These are phyloP conservation scores for Diplodus sargus DNA, from an alignment of 2,797 vertebrate species.

Conservation along the genomic window DNA sequence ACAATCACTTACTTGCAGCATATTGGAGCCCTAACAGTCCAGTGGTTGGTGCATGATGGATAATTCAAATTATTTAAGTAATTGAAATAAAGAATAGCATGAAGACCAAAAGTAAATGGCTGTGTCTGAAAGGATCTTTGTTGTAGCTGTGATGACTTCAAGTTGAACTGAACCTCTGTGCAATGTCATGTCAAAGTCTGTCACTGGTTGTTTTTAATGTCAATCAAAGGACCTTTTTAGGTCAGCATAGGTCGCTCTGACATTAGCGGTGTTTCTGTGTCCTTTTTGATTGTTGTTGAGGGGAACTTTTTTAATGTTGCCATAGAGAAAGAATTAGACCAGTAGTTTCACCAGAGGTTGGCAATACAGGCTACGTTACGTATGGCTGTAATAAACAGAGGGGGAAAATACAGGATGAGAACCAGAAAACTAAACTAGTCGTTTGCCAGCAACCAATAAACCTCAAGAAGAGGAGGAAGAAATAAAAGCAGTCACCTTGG, in stretches of 20 bases:
- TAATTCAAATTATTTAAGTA: neutral
- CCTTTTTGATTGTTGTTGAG: too few relatives aligned
- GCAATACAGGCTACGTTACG: too few relatives aligned
- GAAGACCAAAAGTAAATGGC: neutral
- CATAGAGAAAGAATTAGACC: too few relatives aligned
- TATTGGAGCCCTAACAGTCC: neutral
- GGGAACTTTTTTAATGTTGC: too few relatives aligned
- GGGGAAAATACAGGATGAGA: too few relatives aligned
- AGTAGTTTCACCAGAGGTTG: too few relatives aligned
- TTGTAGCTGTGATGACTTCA: neutral
- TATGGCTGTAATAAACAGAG: too few relatives aligned
- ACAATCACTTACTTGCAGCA: constrained; percentile 1
- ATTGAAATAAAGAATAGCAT: neutral
- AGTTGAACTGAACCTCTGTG: neutral
- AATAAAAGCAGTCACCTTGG: too few relatives aligned
- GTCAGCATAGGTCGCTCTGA: neutral
- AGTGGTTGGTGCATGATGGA: neutral
- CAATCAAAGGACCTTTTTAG: constrained; percentile 10
- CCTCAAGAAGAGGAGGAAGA: too few relatives aligned
- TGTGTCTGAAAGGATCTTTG: neutral
- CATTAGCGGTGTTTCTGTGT: too few relatives aligned
- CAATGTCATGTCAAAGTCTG: neutral
- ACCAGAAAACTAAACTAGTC: too few relatives aligned
- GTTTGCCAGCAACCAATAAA: too few relatives aligned
- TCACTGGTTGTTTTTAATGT: constrained; percentile 2